Evolutionary conservation across 2,888 invertebrate genomes (phyloP).

Genomic region (Leptinotarsa haldemani): DNA sequence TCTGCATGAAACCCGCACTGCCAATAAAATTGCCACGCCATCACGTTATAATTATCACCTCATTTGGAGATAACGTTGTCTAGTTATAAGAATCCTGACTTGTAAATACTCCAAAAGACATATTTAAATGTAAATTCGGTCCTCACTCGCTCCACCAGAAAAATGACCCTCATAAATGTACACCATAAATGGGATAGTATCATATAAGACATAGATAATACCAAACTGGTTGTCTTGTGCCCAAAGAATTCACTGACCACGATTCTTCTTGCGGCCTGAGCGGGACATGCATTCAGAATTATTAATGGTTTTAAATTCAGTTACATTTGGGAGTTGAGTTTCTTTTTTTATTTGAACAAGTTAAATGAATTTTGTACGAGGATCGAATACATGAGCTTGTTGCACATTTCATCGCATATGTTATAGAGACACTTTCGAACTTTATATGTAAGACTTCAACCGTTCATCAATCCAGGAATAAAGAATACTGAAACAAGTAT

Average conservation of each 20-base stretch:
- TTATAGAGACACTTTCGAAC: not conserved
- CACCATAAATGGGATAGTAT: constrained; percentile 58
- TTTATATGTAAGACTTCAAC: too few species aligned
- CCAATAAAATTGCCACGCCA: constrained; percentile 35
- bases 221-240: constrained; percentile 53
- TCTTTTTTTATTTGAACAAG: not conserved
- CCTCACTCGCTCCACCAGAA: constrained; percentile 37
- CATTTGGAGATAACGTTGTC: constrained; percentile 51
- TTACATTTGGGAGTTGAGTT: constrained; percentile 11
- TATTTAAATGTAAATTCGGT: constrained; percentile 52
- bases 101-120: constrained; percentile 53
- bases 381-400: not conserved
- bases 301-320: constrained; percentile 23
- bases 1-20: constrained; percentile 27
- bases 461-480: too few species aligned
- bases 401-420: not conserved
- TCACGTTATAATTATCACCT: constrained; percentile 53
- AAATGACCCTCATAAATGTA: constrained; percentile 57
- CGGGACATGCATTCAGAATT: constrained; percentile 19
- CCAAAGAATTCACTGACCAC: constrained; percentile 26
- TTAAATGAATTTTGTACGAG: constrained; percentile 11
- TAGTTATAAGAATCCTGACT: constrained; percentile 50
- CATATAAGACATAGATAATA: constrained; percentile 55
- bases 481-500: too few species aligned
- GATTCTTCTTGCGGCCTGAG: constrained; percentile 16